A percentile compares a stretch with the other conserved stretches of the same genome.
phyloP scores from a whole-genome alignment of 92 coral and sea anemone species.

The Palythoa grandiflora region DNA sequence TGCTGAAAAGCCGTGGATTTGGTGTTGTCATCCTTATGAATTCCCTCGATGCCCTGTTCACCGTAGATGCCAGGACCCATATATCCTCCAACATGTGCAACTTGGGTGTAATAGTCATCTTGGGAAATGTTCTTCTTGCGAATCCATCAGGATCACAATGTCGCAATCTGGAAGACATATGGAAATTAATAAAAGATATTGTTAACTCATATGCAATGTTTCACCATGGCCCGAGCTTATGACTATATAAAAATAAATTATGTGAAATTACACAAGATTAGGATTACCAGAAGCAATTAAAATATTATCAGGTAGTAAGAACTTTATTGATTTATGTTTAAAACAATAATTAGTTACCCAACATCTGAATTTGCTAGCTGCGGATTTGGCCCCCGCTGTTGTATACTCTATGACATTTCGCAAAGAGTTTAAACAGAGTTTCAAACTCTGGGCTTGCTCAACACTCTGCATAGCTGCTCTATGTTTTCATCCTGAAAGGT shows the following conservation, averaged over 20 bases:
- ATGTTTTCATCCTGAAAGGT: not conserved
- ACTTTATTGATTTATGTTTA: not conserved
- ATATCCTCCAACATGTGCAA: constrained; percentile 42
- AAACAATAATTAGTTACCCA: not conserved
- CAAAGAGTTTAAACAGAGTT: not conserved
- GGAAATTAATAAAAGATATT: too few species aligned
- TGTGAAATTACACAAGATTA: too few species aligned
- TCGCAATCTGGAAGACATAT: constrained; percentile 21
- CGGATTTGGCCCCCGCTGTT: not conserved
- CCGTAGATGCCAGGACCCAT: not conserved
- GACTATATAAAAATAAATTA: too few species aligned
- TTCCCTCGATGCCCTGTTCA: not conserved
- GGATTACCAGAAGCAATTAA: not conserved
- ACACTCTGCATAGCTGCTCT: not conserved
- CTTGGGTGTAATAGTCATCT: constrained; percentile 18
- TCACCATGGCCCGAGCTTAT: too few species aligned
- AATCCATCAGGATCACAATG: not conserved
- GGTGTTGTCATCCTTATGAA: not conserved
- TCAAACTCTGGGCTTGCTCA: too few species aligned
- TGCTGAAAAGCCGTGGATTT: constrained; percentile 27
- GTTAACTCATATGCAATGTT: not conserved
- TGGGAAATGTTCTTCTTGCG: not conserved
- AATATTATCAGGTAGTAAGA: not conserved
- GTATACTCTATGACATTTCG: not conserved
- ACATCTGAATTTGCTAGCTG: not conserved